Conservation (phyloP, 2,113 vertebrate species). For the Elachura formosa region DNA sequence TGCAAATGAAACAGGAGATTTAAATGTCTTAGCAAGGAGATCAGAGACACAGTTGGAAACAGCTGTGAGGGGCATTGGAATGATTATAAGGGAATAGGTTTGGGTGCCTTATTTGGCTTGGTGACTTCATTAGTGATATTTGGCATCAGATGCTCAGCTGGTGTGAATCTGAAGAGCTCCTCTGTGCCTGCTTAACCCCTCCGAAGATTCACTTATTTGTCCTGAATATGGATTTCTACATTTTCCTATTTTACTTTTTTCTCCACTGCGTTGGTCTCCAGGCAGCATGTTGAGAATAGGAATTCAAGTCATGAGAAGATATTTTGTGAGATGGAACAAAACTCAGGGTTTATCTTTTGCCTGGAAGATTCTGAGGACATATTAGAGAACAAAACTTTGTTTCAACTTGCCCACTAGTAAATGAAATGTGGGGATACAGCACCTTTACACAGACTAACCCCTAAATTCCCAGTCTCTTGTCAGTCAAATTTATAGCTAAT, state of each 20-base stretch:
- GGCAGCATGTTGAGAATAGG: neutral
- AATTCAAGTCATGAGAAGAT: neutral
- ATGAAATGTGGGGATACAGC: neutral
- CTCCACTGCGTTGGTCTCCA: neutral
- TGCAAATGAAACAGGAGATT: slow-evolving; percentile 70
- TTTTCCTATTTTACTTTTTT: slow-evolving; percentile 13
- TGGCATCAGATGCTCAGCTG: slow-evolving; percentile 8
- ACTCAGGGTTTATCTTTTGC: neutral
- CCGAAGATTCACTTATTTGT: slow-evolving; percentile 32
- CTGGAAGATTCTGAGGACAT: neutral
- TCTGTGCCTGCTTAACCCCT: neutral
- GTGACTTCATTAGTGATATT: slow-evolving; percentile 49
- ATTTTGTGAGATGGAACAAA: neutral
- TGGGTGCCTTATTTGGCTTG: slow-evolving; percentile 43
- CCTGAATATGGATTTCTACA: slow-evolving; percentile 30
- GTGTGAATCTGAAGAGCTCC: slow-evolving; percentile 8
- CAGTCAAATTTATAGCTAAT: neutral
- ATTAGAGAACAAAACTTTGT: neutral
- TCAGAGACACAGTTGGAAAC: slow-evolving; percentile 57
- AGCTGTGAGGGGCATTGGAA: slow-evolving; percentile 46
- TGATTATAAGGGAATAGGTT: slow-evolving; percentile 38
- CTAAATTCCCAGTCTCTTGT: neutral
- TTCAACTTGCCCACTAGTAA: neutral
- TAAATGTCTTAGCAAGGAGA: slow-evolving; percentile 64
- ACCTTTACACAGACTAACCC: neutral